Evolutionary conservation across 2,797 vertebrate species (phyloP).

Genomic region (Hoplostethus atlanticus): DNA sequence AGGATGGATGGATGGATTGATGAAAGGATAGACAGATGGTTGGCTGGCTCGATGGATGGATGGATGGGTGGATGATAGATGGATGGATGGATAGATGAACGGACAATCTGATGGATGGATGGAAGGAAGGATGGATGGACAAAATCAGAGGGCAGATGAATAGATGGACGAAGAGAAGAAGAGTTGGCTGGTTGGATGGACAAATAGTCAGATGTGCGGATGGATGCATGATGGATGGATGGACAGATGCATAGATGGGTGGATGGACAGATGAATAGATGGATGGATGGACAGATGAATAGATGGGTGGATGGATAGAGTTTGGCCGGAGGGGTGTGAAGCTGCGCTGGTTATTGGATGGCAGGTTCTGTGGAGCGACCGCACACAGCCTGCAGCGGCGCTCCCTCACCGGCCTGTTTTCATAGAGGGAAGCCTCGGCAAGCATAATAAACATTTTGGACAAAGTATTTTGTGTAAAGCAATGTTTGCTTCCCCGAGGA

Average conservation of each 20-base stretch:
- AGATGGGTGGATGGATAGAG: neutral
- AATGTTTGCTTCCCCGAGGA: constrained; percentile 76
- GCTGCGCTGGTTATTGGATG: too few species aligned
- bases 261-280: neutral
- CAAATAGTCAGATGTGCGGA: neutral
- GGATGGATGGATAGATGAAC: constrained; percentile 21
- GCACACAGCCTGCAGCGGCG: constrained; percentile 45
- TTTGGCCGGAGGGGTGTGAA: too few species aligned
- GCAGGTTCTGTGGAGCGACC: constrained; percentile 18
- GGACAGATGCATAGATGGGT: too few species aligned
- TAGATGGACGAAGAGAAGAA: constrained; percentile 6
- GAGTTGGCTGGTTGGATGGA: neutral
- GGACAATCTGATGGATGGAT: neutral
- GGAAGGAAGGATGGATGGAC: constrained; percentile 8
- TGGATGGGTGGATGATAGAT: neutral
- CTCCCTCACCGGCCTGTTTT: constrained; percentile 62
- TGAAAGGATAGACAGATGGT: neutral
- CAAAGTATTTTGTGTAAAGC: constrained; percentile 80
- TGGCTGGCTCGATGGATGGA: constrained; percentile 3
- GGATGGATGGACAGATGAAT: neutral
- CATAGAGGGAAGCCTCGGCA: constrained; percentile 71
- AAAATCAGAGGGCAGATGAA: constrained; percentile 4
- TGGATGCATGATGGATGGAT: too few species aligned
- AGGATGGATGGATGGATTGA: constrained; percentile 21
- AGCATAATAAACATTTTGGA: constrained; percentile 82